Conservation (phyloP, 2,113 vertebrate species). For the Bungarus multicinctus region DNA sequence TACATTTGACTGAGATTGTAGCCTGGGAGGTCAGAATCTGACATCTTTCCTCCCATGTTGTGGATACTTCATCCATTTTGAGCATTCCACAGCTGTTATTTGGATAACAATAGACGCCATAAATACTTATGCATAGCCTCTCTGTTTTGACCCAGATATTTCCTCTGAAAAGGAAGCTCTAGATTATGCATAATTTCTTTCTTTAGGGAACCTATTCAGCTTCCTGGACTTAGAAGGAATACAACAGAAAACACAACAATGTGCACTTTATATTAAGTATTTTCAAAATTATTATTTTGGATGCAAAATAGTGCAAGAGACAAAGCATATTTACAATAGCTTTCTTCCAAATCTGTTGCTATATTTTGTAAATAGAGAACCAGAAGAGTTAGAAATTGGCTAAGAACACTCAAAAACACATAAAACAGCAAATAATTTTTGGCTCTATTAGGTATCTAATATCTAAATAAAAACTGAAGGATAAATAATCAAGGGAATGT, state of each 20-base stretch:
- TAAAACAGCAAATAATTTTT: neutral
- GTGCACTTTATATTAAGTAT: constrained; percentile 8
- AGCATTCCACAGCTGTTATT: neutral
- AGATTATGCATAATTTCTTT: neutral
- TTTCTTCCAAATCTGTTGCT: constrained; percentile 3
- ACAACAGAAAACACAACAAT: neutral
- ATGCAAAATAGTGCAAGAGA: neutral
- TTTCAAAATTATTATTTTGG: neutral
- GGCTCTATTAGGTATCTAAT: neutral
- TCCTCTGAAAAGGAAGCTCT: neutral
- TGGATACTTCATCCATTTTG: neutral
- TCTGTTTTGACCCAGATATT: neutral
- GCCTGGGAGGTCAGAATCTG: neutral
- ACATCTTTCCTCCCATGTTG: neutral
- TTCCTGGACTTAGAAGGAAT: neutral
- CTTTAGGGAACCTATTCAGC: neutral
- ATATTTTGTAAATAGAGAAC: constrained; percentile 27
- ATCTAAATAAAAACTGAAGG: neutral
- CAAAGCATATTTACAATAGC: constrained; percentile 2
- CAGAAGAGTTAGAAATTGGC: constrained; percentile 35
- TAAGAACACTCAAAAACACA: constrained; percentile 22
- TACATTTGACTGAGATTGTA: neutral
- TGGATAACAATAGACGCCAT: neutral
- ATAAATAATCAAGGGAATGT: constrained; percentile 10
- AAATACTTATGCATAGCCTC: neutral